A percentile compares a stretch with the other conserved stretches of the same genome.
These are phyloP conservation scores for Neosalanx taihuensis DNA, from an alignment of 2,797 vertebrate genomes.

Conservation along the genomic window DNA sequence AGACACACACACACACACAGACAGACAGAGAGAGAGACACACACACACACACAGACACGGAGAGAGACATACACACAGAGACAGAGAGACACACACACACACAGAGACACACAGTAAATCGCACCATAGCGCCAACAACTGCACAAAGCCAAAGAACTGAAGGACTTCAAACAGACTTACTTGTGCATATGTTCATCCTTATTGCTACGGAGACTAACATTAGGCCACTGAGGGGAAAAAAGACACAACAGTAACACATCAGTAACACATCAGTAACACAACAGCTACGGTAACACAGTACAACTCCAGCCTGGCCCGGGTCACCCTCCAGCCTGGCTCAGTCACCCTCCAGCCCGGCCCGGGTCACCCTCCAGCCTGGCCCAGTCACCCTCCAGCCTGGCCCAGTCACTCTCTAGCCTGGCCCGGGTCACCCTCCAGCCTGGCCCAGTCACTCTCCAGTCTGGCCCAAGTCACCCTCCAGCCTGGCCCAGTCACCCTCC, in stretches of 20 bases:
- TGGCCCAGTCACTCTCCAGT: too few relatives aligned
- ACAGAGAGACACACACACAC: background rate
- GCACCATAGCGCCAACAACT: background rate
- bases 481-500: too few relatives aligned
- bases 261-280: background rate
- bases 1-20: background rate
- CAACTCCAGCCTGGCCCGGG: too few relatives aligned
- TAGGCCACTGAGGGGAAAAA: constrained; percentile 77
- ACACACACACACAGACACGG: background rate
- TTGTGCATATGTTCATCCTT: constrained; percentile 88
- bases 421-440: too few relatives aligned
- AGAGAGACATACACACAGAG: background rate
- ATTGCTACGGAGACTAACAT: constrained; percentile 81
- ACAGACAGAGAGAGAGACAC: background rate
- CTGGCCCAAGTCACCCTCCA: too few relatives aligned
- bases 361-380: too few relatives aligned
- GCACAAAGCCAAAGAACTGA: background rate
- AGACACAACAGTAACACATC: constrained; percentile 30
- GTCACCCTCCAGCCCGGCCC: too few relatives aligned
- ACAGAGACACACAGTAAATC: background rate
- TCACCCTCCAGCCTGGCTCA: too few relatives aligned
- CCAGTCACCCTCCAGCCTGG: too few relatives aligned
- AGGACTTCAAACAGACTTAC: constrained; percentile 50
- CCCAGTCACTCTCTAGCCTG: too few relatives aligned
- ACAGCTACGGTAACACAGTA: background rate